Evolutionary conservation across 2,113 vertebrate genomes (phyloP).

Genomic region (Sitta europaea): DNA sequence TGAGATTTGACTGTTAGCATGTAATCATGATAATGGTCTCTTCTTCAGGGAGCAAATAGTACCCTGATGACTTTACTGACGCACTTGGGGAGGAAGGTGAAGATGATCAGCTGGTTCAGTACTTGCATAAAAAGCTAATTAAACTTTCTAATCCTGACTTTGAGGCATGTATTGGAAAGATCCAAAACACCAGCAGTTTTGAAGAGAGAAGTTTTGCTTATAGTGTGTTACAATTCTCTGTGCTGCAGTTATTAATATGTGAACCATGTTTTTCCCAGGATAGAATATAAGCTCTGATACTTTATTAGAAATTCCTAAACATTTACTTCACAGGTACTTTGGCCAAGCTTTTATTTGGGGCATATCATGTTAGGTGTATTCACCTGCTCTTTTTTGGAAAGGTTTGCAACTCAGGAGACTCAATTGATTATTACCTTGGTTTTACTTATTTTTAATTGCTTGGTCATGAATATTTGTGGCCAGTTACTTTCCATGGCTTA

Average conservation of each 20-base stretch:
- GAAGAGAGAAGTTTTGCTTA: neutral
- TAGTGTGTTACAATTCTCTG: neutral
- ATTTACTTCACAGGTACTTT: neutral
- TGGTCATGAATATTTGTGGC: neutral
- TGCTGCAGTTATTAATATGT: neutral
- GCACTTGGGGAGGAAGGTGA: conserved; percentile 32
- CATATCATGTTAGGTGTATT: neutral
- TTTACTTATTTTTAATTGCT: neutral
- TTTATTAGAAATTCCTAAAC: neutral
- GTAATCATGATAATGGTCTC: conserved; percentile 5
- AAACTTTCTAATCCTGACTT: conserved; percentile 19
- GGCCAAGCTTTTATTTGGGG: neutral
- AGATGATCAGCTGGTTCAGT: conserved; percentile 26
- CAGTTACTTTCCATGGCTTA: neutral
- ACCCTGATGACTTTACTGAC: conserved; percentile 58
- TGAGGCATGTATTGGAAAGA: neutral
- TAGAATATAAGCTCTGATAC: neutral
- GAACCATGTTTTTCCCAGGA: neutral
- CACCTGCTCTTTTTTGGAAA: neutral
- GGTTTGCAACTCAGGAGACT: neutral
- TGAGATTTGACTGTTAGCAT: neutral
- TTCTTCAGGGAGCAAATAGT: neutral
- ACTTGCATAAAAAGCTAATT: conserved; percentile 32
- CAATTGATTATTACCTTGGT: neutral
- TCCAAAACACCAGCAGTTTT: neutral